Evolutionary conservation across 2,888 invertebrate species (phyloP).

Genomic region (Ophioninae sp.): DNA sequence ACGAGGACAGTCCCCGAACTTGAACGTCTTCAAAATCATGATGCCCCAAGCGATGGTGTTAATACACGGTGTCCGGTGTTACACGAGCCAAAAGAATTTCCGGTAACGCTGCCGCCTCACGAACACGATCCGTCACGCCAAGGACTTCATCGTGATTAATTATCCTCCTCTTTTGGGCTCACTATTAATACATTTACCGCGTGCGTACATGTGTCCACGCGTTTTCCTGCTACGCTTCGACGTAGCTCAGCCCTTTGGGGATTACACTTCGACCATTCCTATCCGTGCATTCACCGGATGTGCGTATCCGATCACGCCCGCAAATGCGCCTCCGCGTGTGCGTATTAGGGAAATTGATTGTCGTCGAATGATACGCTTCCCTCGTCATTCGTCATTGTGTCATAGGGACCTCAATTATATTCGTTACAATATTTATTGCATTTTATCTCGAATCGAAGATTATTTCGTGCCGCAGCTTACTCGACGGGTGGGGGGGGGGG

Average conservation of each 20-base stretch:
- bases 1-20: background rate
- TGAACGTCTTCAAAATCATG: background rate
- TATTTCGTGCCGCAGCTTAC: background rate
- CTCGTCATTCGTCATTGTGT: constrained; percentile 20
- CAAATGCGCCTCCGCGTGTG: constrained; percentile 22
- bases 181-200: constrained; percentile 19
- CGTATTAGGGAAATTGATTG: constrained; percentile 52
- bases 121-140: constrained; percentile 65
- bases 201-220: background rate
- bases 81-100: constrained; percentile 65
- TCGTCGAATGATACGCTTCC: constrained; percentile 40
- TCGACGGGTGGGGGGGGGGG: background rate
- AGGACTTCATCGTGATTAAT: constrained; percentile 68
- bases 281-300: constrained; percentile 43
- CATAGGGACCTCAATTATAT: constrained; percentile 20
- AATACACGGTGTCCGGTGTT: constrained; percentile 44
- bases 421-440: constrained; percentile 10
- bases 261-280: constrained; percentile 53
- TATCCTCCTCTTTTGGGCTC: constrained; percentile 62
- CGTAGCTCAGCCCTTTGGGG: constrained; percentile 49
- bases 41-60: constrained; percentile 10
- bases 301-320: constrained; percentile 43
- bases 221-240: constrained; percentile 37
- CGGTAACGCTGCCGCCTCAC: constrained; percentile 55
- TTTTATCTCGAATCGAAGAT: constrained; percentile 23